Base-by-base conservation (phyloP, 2,113 vertebrate species). In the Ailuropoda melanoleuca region DNA sequence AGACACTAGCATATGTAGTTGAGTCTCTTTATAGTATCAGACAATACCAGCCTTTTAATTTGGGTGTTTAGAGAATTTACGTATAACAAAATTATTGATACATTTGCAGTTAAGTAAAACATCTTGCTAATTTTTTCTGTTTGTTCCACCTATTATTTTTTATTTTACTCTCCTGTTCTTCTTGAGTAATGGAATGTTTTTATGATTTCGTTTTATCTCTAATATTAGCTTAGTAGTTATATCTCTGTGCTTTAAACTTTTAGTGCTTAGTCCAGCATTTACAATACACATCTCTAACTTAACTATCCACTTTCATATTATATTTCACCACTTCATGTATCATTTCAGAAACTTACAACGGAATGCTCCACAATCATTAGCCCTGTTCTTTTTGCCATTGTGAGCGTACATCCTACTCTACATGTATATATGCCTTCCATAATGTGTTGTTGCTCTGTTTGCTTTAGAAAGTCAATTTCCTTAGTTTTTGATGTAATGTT, bases 1-100 rank as follows among this genome's bases (percentile, higher is more conserved):
- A 98, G 96, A 96, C 93, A 96, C 93, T 97, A 97, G 92, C 53
- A 81, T 56, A 56, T 50, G 50, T 66, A 50, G 12, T 50, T 50
- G 60, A 34, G 12, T 48, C 46, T 66, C 31, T 86, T 66, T n/a
- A 50, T 66, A 4, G 4, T 86, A n/a, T 37, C 46, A n/a, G 29
- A 50, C 18, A 66, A 66, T 66, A 24, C 9, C 19, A 66, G 19
- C 46, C 83, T 86, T 50, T 66, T 86, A 66, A 50, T 66, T 48
- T 50, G 60, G 21, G 31, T 9, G 23, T 86, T 86, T 86, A 66
- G 19, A 66, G n/a, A 21, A 66, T 66, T 66, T 86, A 66, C n/a
- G 7, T 86, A 66, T 86, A 50, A 66, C 21, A 66, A 50, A 66
- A 50, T 50, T 50, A 50, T 86, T 86, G 43, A 86, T 66, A 50